Evolutionary conservation across 2,888 invertebrate genomes (phyloP).

Genomic region (Ariolimax columbianus): DNA sequence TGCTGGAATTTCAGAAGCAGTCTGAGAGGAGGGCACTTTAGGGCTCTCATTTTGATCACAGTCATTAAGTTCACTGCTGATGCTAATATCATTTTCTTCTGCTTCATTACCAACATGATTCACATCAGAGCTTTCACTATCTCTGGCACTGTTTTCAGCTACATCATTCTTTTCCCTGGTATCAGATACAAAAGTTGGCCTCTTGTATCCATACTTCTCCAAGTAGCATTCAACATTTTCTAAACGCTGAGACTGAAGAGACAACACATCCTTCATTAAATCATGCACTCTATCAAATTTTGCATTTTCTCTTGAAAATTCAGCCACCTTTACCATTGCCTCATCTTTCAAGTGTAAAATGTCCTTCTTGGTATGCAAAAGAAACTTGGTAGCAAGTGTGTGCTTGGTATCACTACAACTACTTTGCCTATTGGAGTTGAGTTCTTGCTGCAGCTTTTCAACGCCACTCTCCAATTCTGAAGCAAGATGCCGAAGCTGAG

Average conservation of each 20-base stretch:
- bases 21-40: neutral
- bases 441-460: neutral
- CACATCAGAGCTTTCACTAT: neutral
- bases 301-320: constrained; percentile 8
- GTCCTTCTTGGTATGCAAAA: constrained; percentile 35
- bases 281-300: constrained; percentile 15
- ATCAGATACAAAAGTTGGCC: neutral
- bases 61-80: neutral
- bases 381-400: constrained; percentile 5
- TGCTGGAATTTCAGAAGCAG: neutral
- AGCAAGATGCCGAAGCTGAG: constrained; percentile 38
- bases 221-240: constrained; percentile 31
- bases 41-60: neutral
- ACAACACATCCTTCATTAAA: constrained; percentile 10
- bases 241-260: constrained; percentile 8
- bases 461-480: constrained; percentile 21
- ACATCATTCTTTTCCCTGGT: neutral
- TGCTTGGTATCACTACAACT: neutral
- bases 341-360: neutral
- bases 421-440: neutral
- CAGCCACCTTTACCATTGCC: neutral
- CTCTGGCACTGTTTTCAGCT: neutral
- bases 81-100: neutral
- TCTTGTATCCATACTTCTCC: constrained; percentile 43
- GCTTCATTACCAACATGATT: neutral